These are phyloP conservation scores for Rhamnusium bicolor DNA, from an alignment of 2,888 invertebrate genomes.

Conservation along the genomic window DNA sequence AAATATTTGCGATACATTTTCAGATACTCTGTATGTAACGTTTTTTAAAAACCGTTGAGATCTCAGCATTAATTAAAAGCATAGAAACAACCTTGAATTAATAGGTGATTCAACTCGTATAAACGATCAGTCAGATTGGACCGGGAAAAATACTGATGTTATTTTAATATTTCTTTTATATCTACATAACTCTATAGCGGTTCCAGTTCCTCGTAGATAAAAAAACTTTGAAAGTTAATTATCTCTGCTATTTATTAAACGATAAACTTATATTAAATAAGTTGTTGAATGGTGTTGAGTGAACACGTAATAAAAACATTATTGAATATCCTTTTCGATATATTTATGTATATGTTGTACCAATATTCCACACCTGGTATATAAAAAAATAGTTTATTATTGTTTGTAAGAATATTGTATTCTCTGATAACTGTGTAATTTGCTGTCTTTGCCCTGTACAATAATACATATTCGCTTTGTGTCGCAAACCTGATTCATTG, in stretches of 20 bases:
- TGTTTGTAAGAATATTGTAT: too few relatives aligned
- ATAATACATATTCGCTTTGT: not conserved
- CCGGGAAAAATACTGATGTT: not conserved
- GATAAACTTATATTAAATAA: not conserved
- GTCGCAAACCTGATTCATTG: not conserved
- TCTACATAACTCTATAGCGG: not conserved
- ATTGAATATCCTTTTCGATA: too few relatives aligned
- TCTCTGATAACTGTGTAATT: too few relatives aligned
- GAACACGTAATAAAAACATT: too few relatives aligned
- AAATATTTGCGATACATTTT: too few relatives aligned
- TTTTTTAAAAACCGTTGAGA: not conserved
- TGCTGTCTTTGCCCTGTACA: not conserved
- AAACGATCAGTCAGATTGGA: not conserved
- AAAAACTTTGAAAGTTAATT: not conserved
- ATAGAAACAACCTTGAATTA: conserved; percentile 17
- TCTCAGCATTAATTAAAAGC: not conserved
- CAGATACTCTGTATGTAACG: too few relatives aligned
- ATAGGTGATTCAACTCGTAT: conserved; percentile 21
- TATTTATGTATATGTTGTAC: too few relatives aligned
- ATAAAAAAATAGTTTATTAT: too few relatives aligned
- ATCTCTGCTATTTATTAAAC: not conserved
- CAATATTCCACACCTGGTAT: too few relatives aligned
- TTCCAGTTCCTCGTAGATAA: not conserved
- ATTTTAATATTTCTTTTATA: conserved; percentile 3
- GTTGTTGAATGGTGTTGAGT: not conserved